Evolutionary conservation across 2,888 invertebrate genomes (phyloP), one percentile per base, ranked within the genome.

Genomic region (Xylophagus ater): DNA sequence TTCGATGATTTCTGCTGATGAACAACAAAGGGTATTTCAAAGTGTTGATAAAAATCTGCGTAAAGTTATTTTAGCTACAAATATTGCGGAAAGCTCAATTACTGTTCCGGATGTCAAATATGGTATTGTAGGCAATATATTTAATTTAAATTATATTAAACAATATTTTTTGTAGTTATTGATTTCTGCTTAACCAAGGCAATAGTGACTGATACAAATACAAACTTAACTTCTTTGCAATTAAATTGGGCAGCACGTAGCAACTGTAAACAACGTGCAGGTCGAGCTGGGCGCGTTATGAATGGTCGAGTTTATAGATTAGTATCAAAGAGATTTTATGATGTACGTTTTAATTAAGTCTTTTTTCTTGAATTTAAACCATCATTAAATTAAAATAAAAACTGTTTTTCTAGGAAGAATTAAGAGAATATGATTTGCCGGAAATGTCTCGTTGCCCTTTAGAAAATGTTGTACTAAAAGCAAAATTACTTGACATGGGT

Each of bases 121-220:
- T 64, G 57, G 55, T 53, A 43, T 25, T 30, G 25, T 40, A 8
- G 7, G 3, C 13, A 12, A 21, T n/a, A 14, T 26, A 5, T 34
- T 26, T 19, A 10, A 19, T 32, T 20, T 9, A 34, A 34, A 4
- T 9, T 8, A 21, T 21, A 21, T 23, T 23, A 12, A 32, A 29
- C 20, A 30, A 20, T 34, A 26, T 33, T 37, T 43, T 44, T 35
- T 55, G 45, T 29, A 59, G 93, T 97, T 33, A 82, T 96, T 53
- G 96, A 97, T 65, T 94, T 88, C 63, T 96, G 94, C 62, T 67
- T 94, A 43, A 87, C 87, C 43, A 94, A 93, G 67, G 73, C 76
- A 23, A 62, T 90, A 51, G 69, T 81, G 4, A 77, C 80, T 33
- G 87, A 94, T 58, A 67, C 73, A 2, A 65, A 68, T 1, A 85